Evolutionary conservation across 2,888 invertebrate species (phyloP).

Genomic region (Minunthozetes semirufus): DNA sequence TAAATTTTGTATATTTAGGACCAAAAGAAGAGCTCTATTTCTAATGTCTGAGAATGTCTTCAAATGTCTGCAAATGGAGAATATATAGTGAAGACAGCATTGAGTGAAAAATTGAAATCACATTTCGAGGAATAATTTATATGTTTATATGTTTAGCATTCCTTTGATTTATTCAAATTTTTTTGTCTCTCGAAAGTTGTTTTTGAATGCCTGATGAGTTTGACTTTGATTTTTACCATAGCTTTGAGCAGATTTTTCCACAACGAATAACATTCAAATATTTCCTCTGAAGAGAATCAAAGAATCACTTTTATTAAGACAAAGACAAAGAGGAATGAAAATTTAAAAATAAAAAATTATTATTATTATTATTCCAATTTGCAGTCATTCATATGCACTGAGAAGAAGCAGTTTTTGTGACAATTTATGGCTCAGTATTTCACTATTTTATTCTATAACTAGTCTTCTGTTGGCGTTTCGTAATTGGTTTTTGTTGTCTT

Average conservation of each 20-base stretch:
- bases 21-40: background rate
- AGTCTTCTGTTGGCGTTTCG: background rate
- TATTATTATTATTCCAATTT: no score
- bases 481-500: slow-evolving; percentile 10
- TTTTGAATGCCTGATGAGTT: background rate
- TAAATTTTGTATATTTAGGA: no score
- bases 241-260: background rate
- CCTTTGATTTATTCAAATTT: no score
- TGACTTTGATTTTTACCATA: no score
- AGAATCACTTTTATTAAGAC: no score
- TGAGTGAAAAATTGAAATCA: background rate
- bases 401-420: background rate
- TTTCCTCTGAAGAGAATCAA: no score
- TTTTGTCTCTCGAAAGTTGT: background rate
- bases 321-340: no score
- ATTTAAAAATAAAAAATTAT: no score
- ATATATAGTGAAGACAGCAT: background rate
- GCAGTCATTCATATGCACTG: no score
- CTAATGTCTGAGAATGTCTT: background rate
- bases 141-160: background rate
- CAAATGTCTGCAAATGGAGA: background rate
- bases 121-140: background rate
- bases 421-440: background rate
- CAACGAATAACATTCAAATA: background rate
- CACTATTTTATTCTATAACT: background rate